Evolutionary conservation across 2,113 vertebrate genomes (phyloP), one percentile per base, ranked within the genome.

Genomic region (Pipa parva): DNA sequence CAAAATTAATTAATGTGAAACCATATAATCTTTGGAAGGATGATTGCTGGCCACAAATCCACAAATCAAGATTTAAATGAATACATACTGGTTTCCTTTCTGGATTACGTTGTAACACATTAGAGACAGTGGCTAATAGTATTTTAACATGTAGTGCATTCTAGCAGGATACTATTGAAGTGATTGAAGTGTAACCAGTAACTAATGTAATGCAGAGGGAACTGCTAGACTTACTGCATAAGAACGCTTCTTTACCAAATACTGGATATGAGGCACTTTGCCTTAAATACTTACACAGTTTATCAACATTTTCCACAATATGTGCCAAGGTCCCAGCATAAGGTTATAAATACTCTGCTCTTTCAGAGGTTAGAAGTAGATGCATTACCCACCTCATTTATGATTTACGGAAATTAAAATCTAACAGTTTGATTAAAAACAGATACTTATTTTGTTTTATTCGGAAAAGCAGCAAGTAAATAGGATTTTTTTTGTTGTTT

Each of bases 371-470:
- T 49, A 58, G 58, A 70, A 70, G 48, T 61, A 48, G 57, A 70
- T 61, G 52, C 56, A 70, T 70, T 70, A 61, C 66, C 66, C 66
- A 45, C 58, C 48, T 61, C 57, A 28, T 58, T 61, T 37, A 21
- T 27, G 37, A 52, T 70, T 70, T 45, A 60, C 42, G 66, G 33
- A 58, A 54, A 70, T 70, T 61, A 51, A 61, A 28, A 70, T 50
- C 66, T 61, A 54, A 61, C 51, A 22, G 54, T 59, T 61, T 70
- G 66, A 70, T 70, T 70, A 24, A 54, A 61, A 70, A 60, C 66
- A 70, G 66, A 70, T 54, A 61, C 39, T 48, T 61, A 54, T 7
- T 37, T 21, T 45, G 48, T 36, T 67, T 58, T 37, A 57, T 68
- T 36, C 46, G 50, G 56, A 52, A 54, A 70, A 36, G 26, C 58